These are phyloP conservation scores for Sminthurides aquaticus DNA, from an alignment of 2,888 invertebrate species.

Conservation along the genomic window DNA sequence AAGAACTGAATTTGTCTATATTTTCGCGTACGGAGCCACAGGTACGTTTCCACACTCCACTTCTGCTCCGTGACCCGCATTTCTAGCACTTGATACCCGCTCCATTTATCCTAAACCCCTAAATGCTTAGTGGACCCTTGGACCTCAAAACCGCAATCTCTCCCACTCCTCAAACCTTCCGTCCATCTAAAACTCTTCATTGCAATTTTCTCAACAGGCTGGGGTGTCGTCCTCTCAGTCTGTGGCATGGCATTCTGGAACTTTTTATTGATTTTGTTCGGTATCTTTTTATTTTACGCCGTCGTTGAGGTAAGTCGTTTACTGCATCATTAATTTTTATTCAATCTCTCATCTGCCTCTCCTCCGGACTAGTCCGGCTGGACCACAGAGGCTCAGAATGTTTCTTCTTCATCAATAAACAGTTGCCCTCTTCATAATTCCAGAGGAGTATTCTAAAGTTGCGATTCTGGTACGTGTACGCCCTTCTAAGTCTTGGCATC, in stretches of 20 bases:
- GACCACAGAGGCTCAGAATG: no score
- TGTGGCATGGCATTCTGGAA: slow-evolving; percentile 17
- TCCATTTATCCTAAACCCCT: no score
- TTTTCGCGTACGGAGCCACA: slow-evolving; percentile 15
- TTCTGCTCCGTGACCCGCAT: no score
- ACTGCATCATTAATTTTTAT: background rate
- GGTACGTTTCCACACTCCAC: slow-evolving; percentile 5
- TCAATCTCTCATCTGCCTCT: background rate
- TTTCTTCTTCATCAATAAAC: background rate
- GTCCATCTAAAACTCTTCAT: no score
- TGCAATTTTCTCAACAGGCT: no score
- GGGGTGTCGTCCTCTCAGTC: slow-evolving; percentile 16
- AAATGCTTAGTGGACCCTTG: no score
- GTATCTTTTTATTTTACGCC: slow-evolving; percentile 17
- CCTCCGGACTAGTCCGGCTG: background rate
- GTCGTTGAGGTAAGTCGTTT: slow-evolving; percentile 4
- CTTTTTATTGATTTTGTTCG: slow-evolving; percentile 18
- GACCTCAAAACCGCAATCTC: no score
- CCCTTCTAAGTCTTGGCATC: background rate
- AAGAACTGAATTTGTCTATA: slow-evolving; percentile 19
- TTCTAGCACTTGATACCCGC: no score
- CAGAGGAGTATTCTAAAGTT: slow-evolving; percentile 14
- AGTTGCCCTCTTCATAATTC: background rate
- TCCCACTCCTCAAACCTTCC: no score
- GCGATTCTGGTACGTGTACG: slow-evolving; percentile 16